Evolutionary conservation across 2,113 vertebrate species (phyloP).

Genomic region (Hipposideros armiger): DNA sequence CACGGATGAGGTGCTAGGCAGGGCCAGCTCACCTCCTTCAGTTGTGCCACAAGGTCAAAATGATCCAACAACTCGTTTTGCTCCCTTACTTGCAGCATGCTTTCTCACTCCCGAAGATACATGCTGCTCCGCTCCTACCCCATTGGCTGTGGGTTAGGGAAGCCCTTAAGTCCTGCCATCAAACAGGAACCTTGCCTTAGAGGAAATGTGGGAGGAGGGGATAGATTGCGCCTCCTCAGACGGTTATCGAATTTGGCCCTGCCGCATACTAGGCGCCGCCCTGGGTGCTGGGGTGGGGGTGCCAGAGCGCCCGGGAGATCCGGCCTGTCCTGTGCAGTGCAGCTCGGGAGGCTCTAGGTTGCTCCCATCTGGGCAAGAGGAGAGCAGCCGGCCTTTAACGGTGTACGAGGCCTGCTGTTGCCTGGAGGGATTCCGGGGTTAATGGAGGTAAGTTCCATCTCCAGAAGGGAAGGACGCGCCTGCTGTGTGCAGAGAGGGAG

Average conservation of each 20-base stretch:
- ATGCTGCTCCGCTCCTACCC: neutral
- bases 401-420: neutral
- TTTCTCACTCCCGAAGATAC: neutral
- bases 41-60: neutral
- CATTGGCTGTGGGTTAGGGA: neutral
- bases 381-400: neutral
- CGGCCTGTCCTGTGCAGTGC: rapidly evolving
- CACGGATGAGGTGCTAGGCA: neutral
- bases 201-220: neutral
- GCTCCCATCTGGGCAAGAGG: neutral
- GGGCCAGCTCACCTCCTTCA: neutral
- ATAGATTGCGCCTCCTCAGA: neutral
- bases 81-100: neutral
- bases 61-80: neutral
- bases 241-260: neutral
- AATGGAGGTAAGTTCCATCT: neutral
- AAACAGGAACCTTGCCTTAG: neutral
- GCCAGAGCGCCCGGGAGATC: neutral
- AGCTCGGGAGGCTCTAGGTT: neutral
- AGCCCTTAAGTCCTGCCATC: neutral
- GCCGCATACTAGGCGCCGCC: neutral
- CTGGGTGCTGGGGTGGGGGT: rapidly evolving
- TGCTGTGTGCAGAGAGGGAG: neutral
- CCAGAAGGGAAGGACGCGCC: neutral
- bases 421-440: neutral